Evolutionary conservation across 2,113 vertebrate genomes (phyloP).

Genomic region (Vanacampus margaritifer): DNA sequence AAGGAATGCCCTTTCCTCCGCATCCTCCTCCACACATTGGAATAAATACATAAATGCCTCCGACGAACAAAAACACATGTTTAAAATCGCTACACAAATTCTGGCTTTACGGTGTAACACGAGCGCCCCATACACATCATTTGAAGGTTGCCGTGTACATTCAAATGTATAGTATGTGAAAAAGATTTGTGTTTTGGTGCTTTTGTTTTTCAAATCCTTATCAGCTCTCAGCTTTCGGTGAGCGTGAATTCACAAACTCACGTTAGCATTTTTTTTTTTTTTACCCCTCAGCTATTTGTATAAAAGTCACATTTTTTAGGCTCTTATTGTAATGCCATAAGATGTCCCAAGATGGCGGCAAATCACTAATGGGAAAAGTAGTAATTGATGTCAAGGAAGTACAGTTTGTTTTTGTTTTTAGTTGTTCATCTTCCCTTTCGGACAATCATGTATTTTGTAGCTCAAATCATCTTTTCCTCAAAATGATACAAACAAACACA

Average conservation of each 20-base stretch:
- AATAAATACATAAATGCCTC: constrained; percentile 62
- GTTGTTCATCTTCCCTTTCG: too few species aligned
- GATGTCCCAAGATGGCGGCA: too few species aligned
- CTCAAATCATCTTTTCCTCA: too few species aligned
- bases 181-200: constrained; percentile 17
- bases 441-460: too few species aligned
- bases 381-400: too few species aligned
- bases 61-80: constrained; percentile 61
- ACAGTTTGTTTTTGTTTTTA: too few species aligned
- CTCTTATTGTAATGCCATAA: too few species aligned
- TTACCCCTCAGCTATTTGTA: neutral
- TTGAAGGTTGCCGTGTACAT: neutral
- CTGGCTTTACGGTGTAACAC: constrained; percentile 61
- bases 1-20: neutral
- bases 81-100: constrained; percentile 55
- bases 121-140: constrained; percentile 37
- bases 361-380: too few species aligned
- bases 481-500: too few species aligned
- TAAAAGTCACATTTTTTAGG: too few species aligned
- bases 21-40: constrained; percentile 8
- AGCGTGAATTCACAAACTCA: neutral
- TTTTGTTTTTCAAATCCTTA: constrained; percentile 31
- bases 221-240: constrained; percentile 19
- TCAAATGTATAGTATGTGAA: constrained; percentile 23
- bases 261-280: neutral